A percentile compares a stretch with the other conserved stretches of the same genome.
Evolutionary conservation across 2,797 vertebrate species (phyloP).

Genomic region (Rhinophrynus dorsalis): DNA sequence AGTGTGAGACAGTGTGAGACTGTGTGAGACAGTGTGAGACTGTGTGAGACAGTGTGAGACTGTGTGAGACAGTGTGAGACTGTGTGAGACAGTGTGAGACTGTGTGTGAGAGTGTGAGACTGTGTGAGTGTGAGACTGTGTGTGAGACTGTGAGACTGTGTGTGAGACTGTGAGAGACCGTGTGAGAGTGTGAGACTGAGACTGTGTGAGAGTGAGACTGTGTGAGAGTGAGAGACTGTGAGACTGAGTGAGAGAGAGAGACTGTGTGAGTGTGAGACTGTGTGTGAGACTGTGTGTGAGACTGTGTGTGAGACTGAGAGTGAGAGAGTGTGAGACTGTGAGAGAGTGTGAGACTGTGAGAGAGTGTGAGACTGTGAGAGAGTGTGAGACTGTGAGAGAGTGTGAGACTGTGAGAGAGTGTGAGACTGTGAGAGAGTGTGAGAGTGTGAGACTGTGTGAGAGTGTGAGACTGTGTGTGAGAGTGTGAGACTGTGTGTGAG

Average conservation of each 20-base stretch:
- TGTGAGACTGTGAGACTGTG: too few species aligned
- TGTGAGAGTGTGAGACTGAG: too few species aligned
- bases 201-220: too few species aligned
- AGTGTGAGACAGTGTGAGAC: too few species aligned
- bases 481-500: constrained; percentile 13
- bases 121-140: too few species aligned
- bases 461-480: constrained; percentile 10
- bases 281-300: neutral
- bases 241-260: neutral
- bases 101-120: too few species aligned
- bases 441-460: neutral
- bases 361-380: neutral
- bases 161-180: too few species aligned
- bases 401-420: constrained; percentile 5
- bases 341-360: neutral
- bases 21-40: too few species aligned
- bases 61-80: too few species aligned
- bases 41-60: too few species aligned
- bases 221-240: too few species aligned
- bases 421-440: neutral
- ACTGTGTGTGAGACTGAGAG: neutral
- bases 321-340: constrained; percentile 1
- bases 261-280: neutral
- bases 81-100: too few species aligned
- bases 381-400: neutral